Evolutionary conservation across 2,113 vertebrate genomes (phyloP), one percentile per base, ranked within the genome.

Genomic region (Neoarius graeffei): DNA sequence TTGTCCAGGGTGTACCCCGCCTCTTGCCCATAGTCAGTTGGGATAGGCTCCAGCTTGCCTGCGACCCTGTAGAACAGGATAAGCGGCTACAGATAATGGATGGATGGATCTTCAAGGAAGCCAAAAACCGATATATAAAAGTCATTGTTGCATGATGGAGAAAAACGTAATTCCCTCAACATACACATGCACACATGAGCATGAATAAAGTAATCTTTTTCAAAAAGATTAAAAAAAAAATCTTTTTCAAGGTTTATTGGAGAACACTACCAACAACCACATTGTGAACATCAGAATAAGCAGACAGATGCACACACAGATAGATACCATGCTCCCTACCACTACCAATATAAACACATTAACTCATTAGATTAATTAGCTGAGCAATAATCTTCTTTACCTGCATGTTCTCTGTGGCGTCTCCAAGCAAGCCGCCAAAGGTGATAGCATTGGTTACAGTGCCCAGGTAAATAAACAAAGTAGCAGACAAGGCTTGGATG

Each of bases 381-480:
- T 57, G 56, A 3, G 13, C 56, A 30, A 69, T 86, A 66, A 66
- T 81, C 54, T 27, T 59, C 10, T 81, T 42, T 88, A 99, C 98
- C 98, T 99, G 98, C 98, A 99, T 99, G 94, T 97, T 99, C 0
- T 99, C 98, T 0, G 98, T 99, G 14, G 98, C 98, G 10, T 99
- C 98, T 25, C 98, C 98, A 1, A 99, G 97, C 84, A 99, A 93
- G 0, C 98, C 98, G 88, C 98, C 98, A 17, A 99, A 99, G 2
- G 98, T 99, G 96, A 99, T 99, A 2, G 98, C 98, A 0, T 99
- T 99, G 89, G 98, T 99, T 89, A 99, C 97, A 0, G 98, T 99
- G 80, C 97, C 98, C 94, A 99, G 94, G 90, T 99, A 99, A 92
- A 99, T 99, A 94, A 99, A 99, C 89, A 99, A 93, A 92, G 98